Evolutionary conservation across 2,113 vertebrate genomes (phyloP).

Genomic region (Garra rufa): DNA sequence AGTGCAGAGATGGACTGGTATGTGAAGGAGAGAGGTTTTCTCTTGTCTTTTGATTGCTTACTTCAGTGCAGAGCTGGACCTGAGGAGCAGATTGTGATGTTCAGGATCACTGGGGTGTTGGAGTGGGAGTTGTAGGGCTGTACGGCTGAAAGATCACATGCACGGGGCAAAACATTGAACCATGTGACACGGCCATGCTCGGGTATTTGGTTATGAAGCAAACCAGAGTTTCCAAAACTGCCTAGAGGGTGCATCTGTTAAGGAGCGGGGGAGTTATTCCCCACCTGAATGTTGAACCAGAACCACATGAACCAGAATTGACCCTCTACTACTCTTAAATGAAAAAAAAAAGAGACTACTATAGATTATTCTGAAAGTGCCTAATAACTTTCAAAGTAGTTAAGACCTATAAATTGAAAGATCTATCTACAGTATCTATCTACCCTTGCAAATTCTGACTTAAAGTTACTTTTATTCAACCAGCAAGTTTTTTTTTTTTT

Average conservation of each 20-base stretch:
- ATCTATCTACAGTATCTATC: too few relatives aligned
- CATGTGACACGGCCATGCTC: neutral
- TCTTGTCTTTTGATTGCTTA: neutral
- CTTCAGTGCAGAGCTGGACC: conserved; percentile 8
- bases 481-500: too few relatives aligned
- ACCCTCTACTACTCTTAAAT: neutral
- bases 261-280: conserved; percentile 1
- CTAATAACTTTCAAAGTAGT: neutral
- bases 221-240: conserved; percentile 8
- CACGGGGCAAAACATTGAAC: neutral
- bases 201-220: conserved; percentile 30
- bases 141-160: neutral
- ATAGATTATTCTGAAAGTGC: neutral
- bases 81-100: conserved; percentile 13
- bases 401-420: too few relatives aligned
- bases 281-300: neutral
- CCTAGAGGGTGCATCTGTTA: neutral
- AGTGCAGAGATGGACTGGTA: conserved; percentile 46
- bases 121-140: conserved; percentile 37
- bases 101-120: neutral
- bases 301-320: neutral
- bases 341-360: too few relatives aligned
- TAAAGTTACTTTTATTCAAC: too few relatives aligned
- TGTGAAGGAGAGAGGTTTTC: conserved; percentile 41
- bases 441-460: too few relatives aligned